Evolutionary conservation across 2,888 invertebrate genomes (phyloP), one percentile per base, ranked within the genome.

Genomic region (Petrolisthes cinctipes): DNA sequence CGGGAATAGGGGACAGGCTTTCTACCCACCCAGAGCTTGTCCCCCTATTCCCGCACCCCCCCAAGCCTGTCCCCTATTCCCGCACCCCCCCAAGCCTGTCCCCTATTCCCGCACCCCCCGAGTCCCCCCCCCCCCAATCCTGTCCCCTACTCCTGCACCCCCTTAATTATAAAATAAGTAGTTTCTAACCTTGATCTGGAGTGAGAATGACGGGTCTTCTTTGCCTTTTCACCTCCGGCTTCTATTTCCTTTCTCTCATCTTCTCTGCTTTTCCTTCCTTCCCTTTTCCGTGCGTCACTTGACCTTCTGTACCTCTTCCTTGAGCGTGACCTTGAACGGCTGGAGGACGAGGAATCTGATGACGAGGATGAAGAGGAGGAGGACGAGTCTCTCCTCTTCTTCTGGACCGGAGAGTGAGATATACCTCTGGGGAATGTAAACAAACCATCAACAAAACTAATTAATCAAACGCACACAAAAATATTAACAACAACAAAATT

Each of bases 181-280:
- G 7, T 9, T 2, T 5, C 83, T 76, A 23, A 83, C 83, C 61
- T 83, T 76, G 83, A 83, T 37, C 76, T 56, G 11, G 83, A 83
- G 83, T 37, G 56, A 56, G 83, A 83, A n/a, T 20, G 83, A 11
- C 61, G 83, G n/a, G 9, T 76, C 61, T 61, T 83, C 83, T 54
- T 83, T 17, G 37, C 75, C 83, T 54, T 83, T 37, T n/a, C 76
- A n/a, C 57, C 56, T 14, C 57, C 7, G 0, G 17, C 56, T 17
- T 75, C 14, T 51, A 54, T 20, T 37, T 54, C 37, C 7, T 57
- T 83, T 17, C 51, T 76, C 57, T n/a, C 61, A 5, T 51, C 76
- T 57, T 37, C 71, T n/a, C 11, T 2, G n/a, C 4, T n/a, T 71
- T 6, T 76, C 75, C 23, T 37, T 76, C 7, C 54, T 51, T 61